Evolutionary conservation across 2,888 invertebrate genomes (phyloP).

Genomic region (Nebria brevicollis): DNA sequence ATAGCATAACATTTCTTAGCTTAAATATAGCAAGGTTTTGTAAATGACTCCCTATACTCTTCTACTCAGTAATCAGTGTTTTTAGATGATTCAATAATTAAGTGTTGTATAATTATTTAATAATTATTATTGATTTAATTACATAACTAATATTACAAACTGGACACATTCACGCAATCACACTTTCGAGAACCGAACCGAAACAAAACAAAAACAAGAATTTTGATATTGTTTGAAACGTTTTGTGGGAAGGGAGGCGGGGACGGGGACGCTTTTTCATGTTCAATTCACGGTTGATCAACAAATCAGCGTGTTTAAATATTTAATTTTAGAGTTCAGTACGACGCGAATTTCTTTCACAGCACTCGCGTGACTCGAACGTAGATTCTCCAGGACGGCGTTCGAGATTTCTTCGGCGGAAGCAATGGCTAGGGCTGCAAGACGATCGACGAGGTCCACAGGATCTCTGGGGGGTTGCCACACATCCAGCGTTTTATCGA

Average conservation of each 20-base stretch:
- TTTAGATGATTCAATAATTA: neutral
- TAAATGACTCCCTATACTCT: neutral
- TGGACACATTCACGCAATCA: neutral
- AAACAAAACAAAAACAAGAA: slow-evolving; percentile 5
- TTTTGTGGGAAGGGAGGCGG: neutral
- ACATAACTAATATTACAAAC: neutral
- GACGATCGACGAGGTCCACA: slow-evolving; percentile 60
- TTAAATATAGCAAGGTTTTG: no score
- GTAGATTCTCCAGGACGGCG: slow-evolving; percentile 63
- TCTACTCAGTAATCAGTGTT: neutral
- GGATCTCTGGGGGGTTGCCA: slow-evolving; percentile 61
- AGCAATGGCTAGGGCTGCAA: slow-evolving; percentile 59
- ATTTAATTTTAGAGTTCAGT: slow-evolving; percentile 68
- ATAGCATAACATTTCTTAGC: no score
- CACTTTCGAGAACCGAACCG: neutral
- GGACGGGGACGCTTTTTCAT: neutral
- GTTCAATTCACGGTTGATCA: slow-evolving; percentile 49
- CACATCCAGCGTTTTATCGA: slow-evolving; percentile 63
- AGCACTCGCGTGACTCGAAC: slow-evolving; percentile 65
- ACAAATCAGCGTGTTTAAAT: slow-evolving; percentile 63
- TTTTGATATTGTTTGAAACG: neutral
- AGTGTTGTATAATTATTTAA: neutral
- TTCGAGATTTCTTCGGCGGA: neutral
- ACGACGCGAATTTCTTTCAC: slow-evolving; percentile 66
- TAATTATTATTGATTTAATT: slow-evolving; percentile 7